Evolutionary conservation across 2,888 invertebrate genomes (phyloP), one percentile per base, ranked within the genome.

Genomic region (Tachystola acroxantha): DNA sequence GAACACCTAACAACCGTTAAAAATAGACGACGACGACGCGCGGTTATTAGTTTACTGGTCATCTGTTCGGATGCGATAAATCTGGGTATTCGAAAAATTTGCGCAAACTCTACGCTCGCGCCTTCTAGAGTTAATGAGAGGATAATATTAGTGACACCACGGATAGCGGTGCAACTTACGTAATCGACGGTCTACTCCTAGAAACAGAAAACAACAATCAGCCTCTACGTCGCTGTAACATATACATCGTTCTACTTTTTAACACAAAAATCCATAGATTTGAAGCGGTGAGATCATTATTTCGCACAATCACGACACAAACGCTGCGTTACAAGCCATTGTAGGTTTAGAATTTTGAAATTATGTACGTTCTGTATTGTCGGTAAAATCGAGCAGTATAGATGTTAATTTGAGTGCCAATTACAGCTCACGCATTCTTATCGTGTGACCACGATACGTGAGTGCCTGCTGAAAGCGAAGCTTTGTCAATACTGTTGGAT

Each of bases 111-210:
- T 63, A 73, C 82, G 79, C 80, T 73, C 81, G 77, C 67, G 66
- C 73, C 73, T 57, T 57, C 40, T 59, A 44, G 42, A 65, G 82
- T 85, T 81, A 85, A 78, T 81, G 64, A 70, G 68, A 62, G 74
- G 59, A 66, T 67, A 70, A 71, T 53, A 63, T 86, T 85, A 86
- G 85, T 85, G 84, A 84, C 85, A 86, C 85, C 85, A 85, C 81
- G 77, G 71, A 78, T 76, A 85, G 85, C 84, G 84, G 85, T 85
- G 85, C 77, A 77, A 88, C 88, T 88, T 88, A 88, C 88, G 79
- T 79, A 80, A 85, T 87, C 78, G 88, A 88, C 64, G 88, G 86
- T 87, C 88, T 88, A 88, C 86, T 84, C 87, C 88, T 88, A 88
- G 82, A 88, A 88, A 88, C 79, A 88, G 78, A 85, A 88, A 84